Percentiles rank a stretch among this genome's conserved stretches.
These are phyloP conservation scores for Candidula unifasciata DNA, from an alignment of 2,888 invertebrate genomes.

Conservation along the genomic window DNA sequence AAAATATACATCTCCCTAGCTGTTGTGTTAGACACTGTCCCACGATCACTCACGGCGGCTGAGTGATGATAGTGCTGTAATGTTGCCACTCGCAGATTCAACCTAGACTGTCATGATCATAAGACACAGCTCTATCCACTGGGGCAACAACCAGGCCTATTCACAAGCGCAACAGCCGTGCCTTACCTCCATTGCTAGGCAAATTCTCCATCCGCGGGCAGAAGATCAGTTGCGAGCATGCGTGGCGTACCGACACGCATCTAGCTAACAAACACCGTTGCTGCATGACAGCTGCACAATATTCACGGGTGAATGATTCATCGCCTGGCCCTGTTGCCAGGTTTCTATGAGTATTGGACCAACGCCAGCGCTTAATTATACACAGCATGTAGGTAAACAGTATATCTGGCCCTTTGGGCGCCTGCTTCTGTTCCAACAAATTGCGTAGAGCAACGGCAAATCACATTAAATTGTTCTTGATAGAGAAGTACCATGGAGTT, in stretches of 20 bases:
- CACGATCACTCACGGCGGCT: too few relatives aligned
- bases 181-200: too few relatives aligned
- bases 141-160: too few relatives aligned
- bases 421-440: conserved; percentile 22
- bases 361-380: conserved; percentile 14
- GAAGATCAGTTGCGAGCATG: too few relatives aligned
- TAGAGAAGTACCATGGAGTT: neutral
- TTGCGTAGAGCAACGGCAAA: conserved; percentile 14
- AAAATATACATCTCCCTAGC: too few relatives aligned
- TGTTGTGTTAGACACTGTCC: too few relatives aligned
- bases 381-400: conserved; percentile 37
- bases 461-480: conserved; percentile 7
- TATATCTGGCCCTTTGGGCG: conserved; percentile 11
- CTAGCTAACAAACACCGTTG: neutral
- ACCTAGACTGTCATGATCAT: too few relatives aligned
- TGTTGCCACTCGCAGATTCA: too few relatives aligned
- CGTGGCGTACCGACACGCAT: neutral
- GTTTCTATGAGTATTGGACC: neutral
- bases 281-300: conserved; percentile 4
- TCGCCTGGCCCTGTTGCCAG: neutral
- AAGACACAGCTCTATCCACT: too few relatives aligned
- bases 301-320: neutral
- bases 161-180: too few relatives aligned
- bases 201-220: too few relatives aligned
- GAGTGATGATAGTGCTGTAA: too few relatives aligned